Conservation (phyloP, 2,113 vertebrate genomes). For the Strix uralensis region DNA sequence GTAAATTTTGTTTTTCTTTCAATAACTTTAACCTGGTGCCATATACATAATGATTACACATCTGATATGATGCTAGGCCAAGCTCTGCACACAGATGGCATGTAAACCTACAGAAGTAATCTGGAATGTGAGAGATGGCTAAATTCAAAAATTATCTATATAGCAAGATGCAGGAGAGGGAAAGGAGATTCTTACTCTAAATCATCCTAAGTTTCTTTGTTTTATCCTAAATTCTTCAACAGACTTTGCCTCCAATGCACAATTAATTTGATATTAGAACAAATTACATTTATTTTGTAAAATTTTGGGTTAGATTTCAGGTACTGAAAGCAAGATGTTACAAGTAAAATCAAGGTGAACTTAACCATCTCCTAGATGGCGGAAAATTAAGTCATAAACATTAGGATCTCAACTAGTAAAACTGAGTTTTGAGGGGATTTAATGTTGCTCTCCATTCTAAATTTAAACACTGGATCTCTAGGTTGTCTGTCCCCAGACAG, state of each 20-base stretch:
- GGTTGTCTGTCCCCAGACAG: background rate
- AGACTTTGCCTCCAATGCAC: background rate
- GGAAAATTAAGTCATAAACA: background rate
- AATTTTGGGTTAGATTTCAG: background rate
- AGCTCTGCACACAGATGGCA: background rate
- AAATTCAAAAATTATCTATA: background rate
- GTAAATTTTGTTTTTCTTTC: background rate
- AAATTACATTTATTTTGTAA: background rate
- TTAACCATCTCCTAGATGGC: rapidly evolving
- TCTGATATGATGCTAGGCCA: background rate
- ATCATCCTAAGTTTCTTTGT: background rate
- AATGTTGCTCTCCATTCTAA: background rate
- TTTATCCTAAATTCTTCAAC: background rate
- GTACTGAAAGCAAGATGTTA: background rate
- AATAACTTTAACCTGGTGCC: background rate
- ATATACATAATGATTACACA: background rate
- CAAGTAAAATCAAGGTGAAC: background rate
- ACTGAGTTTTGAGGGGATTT: background rate
- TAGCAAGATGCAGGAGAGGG: background rate
- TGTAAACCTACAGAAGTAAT: background rate
- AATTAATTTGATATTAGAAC: background rate
- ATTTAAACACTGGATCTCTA: no score
- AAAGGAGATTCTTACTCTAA: background rate
- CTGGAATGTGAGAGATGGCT: background rate
- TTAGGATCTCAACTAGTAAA: background rate